Evolutionary conservation across 1,140 invertebrate species (phyloP), one percentile per base, ranked within the genome.

Genomic region (Drosophila repleta): DNA sequence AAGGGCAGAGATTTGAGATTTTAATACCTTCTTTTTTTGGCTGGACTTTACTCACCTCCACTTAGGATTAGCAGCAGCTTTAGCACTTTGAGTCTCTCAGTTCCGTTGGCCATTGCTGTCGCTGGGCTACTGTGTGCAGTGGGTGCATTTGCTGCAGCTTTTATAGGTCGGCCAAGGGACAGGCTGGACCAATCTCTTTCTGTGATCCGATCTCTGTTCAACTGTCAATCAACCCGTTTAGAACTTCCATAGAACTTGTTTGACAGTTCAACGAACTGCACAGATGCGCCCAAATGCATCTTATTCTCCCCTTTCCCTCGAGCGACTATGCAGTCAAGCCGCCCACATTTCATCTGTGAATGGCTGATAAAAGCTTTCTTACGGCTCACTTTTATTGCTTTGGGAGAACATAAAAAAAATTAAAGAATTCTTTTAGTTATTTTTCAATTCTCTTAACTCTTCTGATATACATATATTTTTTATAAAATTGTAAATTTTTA

Each of bases 231-330:
- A 87, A 63, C 65, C 64, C 52, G 53, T 6, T 15, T 48, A 48
- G 51, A 64, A 39, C 24, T 48, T 29, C 11, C 17, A 73, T 76
- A 63, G 74, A 87, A 81, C 82, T 81, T 41, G 81, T 87, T 85
- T 81, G 39, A 24, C 53, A 58, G 81, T 79, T 81, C 77, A 81
- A 53, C 53, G 82, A 84, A 87, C 82, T 41, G 70, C 20, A 18
- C 45, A 64, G 46, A 39, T 49, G 46, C 5, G 32, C 32, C 39
- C 46, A 10, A 39, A 26, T 53, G 66, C 51, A 39, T 51, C 29
- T 32, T 32, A n/a, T 32, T 17, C n/a, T 10, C 20, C 10, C 39
- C 18, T 52, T 5, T 26, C 17, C 41, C 52, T 15, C 51, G 21
- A 56, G 53, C 35, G 53, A 57, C 41, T 48, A 45, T 5, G n/a